Base-by-base conservation (phyloP, 1,140 invertebrate species). In the Ceratina australensis region DNA sequence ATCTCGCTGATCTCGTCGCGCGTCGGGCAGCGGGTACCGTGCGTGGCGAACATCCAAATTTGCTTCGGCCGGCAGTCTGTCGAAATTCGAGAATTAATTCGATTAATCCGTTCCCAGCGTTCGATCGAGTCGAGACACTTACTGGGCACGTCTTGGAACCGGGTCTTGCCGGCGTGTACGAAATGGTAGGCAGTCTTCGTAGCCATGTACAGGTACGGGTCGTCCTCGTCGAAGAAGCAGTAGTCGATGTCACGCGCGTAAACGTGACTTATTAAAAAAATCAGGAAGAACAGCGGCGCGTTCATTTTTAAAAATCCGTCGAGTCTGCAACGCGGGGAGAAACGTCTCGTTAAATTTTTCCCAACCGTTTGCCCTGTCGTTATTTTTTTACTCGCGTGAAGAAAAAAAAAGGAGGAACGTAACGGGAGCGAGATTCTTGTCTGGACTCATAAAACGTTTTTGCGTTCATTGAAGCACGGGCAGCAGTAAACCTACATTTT, bases 131-230 rank as follows among this genome's bases (percentile, higher is more conserved):
- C n/a, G 33, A n/a, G 10, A 10, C 61, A 86, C 88, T 92, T 81
- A 93, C 93, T 86, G 28, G 90, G 90, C 54, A 92, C 86, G 0
- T 83, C 78, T 71, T 90, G 84, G 22, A 90, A 88, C 16, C 85
- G 83, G 0, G 86, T 86, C 61, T 84, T 90, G 28, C 90, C 89
- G 54, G 86, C 83, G 13, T 90, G 87, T 3, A 92, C 88, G 52
- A 93, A 91, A 60, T 93, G 88, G 54, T 93, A 93, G 1, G 93
- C 89, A 10, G 93, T 93, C 82, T 93, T 93, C 1, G 92, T 92
- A 0, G 81, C 92, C 85, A 93, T 91, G 52, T 88, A 83, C 5
- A 93, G 76, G 60, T 93, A 93, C 0, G 93, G 93, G 61, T 93
- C 86, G 47, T 87, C 78, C 18, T 93, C 91, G 1, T 90, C 79